These are phyloP conservation scores for Telmatochromis sp. DNA, from an alignment of 2,113 vertebrate species.

Conservation along the genomic window DNA sequence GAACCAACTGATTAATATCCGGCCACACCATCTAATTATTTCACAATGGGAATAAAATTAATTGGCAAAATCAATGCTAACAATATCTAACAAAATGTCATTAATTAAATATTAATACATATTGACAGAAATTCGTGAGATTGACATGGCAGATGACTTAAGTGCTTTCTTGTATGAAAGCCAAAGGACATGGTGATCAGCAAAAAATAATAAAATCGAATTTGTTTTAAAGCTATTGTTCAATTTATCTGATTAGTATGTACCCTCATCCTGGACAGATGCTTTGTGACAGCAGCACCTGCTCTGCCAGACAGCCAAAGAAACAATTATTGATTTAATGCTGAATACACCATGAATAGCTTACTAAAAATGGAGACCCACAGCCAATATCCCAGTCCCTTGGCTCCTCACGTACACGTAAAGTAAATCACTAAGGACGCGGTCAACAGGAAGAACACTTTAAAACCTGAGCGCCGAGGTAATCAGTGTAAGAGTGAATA, in stretches of 20 bases:
- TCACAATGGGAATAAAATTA: not conserved
- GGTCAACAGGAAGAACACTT: constrained; percentile 53
- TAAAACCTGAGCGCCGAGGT: not conserved
- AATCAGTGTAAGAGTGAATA: constrained; percentile 25
- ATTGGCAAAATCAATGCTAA: not conserved
- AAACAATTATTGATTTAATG: constrained; percentile 43
- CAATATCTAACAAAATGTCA: not conserved
- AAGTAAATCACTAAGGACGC: constrained; percentile 17
- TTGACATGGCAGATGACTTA: not conserved
- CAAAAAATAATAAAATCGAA: not conserved
- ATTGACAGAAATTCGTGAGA: not conserved
- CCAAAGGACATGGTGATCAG: not conserved
- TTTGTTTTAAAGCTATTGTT: constrained; percentile 33
- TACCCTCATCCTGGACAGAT: not conserved
- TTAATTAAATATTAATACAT: not conserved
- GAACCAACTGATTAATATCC: not conserved
- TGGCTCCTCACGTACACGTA: constrained; percentile 25
- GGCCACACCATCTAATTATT: not conserved
- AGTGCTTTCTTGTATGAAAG: not conserved
- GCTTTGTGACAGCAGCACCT: not conserved
- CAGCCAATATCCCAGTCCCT: constrained; percentile 7
- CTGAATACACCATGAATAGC: constrained; percentile 3
- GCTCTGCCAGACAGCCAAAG: constrained; percentile 20
- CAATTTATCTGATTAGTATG: not conserved
- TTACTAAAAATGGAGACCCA: constrained; percentile 34